Conservation (phyloP, 2,113 vertebrate species). For the Podilymbus podiceps region DNA sequence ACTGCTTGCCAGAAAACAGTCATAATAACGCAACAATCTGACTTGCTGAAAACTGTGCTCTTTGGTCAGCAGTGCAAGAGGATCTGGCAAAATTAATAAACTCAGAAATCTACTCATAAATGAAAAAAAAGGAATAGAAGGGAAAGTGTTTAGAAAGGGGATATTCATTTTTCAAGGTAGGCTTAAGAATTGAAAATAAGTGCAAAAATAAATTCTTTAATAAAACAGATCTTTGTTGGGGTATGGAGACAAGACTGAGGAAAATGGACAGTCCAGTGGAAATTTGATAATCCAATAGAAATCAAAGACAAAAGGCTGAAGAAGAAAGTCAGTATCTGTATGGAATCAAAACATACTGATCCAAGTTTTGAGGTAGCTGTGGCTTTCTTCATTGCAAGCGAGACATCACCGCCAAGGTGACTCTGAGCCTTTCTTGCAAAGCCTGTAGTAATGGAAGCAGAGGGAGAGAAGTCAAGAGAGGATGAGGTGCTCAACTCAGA, state of each 20-base stretch:
- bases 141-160: neutral
- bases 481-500: rapidly evolving
- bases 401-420: rapidly evolving
- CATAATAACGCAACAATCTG: neutral
- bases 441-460: neutral
- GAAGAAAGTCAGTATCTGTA: neutral
- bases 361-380: neutral
- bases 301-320: neutral
- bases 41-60: neutral
- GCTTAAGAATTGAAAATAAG: neutral
- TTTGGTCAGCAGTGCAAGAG: neutral
- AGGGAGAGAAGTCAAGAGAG: neutral
- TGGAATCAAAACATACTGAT: neutral
- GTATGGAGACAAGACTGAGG: neutral
- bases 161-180: neutral
- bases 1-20: neutral
- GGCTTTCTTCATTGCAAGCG: neutral
- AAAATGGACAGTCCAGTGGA: neutral
- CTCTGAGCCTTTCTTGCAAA: neutral
- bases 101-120: neutral
- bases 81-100: neutral
- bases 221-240: rapidly evolving
- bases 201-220: neutral
- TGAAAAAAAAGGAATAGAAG: neutral
- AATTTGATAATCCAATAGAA: neutral